These are phyloP conservation scores for Scyliorhinus canicula DNA, from an alignment of 2,797 vertebrate species.

Conservation along the genomic window DNA sequence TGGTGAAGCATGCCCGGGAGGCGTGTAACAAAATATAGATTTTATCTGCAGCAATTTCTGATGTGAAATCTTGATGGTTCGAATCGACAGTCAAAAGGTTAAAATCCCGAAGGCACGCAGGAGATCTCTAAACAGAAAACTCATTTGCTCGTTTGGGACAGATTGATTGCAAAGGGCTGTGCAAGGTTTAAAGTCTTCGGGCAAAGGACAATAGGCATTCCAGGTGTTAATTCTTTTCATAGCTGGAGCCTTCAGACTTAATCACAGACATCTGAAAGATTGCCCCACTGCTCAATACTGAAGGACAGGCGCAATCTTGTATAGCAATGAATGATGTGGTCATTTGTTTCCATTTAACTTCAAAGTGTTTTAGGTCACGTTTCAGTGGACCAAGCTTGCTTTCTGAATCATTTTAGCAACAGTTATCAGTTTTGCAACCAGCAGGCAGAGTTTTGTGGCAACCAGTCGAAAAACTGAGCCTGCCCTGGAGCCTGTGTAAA, in stretches of 20 bases:
- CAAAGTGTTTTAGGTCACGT: slow-evolving; percentile 11
- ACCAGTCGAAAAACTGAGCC: neutral
- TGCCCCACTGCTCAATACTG: neutral
- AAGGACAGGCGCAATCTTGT: neutral
- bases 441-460: neutral
- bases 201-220: neutral
- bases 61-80: neutral
- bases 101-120: neutral
- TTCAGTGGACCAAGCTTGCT: neutral
- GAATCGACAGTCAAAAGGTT: neutral
- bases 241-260: neutral
- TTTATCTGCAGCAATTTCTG: neutral
- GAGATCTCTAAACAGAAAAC: neutral
- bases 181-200: neutral
- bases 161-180: slow-evolving; percentile 4
- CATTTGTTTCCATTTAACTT: slow-evolving; percentile 15
- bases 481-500: no score
- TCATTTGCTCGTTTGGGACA: neutral
- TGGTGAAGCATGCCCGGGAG: neutral
- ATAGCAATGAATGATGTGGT: neutral
- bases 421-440: neutral
- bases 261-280: neutral
- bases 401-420: neutral
- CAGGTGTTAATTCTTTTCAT: neutral
- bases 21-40: neutral